phyloP scores from a whole-genome alignment of 2,797 vertebrate genomes.

The Knipowitschia caucasica region DNA sequence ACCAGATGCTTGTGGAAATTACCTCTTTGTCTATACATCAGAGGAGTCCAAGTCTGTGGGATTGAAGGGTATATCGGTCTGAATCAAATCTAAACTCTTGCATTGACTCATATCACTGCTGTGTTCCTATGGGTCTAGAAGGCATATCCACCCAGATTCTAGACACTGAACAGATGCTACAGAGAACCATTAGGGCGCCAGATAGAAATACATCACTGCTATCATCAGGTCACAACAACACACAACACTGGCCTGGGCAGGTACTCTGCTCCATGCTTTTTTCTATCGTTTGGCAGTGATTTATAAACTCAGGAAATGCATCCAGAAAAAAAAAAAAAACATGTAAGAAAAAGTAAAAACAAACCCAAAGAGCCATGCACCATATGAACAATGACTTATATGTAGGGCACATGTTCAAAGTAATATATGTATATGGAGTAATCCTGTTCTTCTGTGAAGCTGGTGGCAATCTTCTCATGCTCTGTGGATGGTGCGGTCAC shows the following conservation, averaged over 20 bases:
- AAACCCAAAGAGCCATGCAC: too few species aligned
- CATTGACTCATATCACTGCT: slow-evolving; percentile 43
- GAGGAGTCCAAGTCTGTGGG: slow-evolving; percentile 63
- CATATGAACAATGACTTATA: too few species aligned
- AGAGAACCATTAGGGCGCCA: slow-evolving; percentile 48
- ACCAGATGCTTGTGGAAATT: slow-evolving; percentile 79
- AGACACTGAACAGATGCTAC: slow-evolving; percentile 73
- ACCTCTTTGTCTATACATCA: slow-evolving; percentile 72
- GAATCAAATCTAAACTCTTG: slow-evolving; percentile 56
- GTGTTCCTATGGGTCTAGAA: slow-evolving; percentile 48
- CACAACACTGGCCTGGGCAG: slow-evolving; percentile 39
- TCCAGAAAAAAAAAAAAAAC: slow-evolving; percentile 69
- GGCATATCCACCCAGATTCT: slow-evolving; percentile 48
- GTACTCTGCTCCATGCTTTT: slow-evolving; percentile 47
- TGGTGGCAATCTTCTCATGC: slow-evolving; percentile 55
- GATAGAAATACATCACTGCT: slow-evolving; percentile 46
- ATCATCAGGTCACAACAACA: slow-evolving; percentile 27
- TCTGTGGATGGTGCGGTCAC: slow-evolving; percentile 55
- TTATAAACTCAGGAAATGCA: slow-evolving; percentile 53
- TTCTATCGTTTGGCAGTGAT: slow-evolving; percentile 40
- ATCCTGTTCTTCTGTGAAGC: slow-evolving; percentile 49
- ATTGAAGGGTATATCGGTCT: slow-evolving; percentile 66
- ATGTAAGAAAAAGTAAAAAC: too few species aligned
- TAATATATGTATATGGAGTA: slow-evolving; percentile 5
- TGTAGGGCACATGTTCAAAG: background rate